phyloP scores from a whole-genome alignment of 1,140 invertebrate genomes.

The Lepidurus apus region DNA sequence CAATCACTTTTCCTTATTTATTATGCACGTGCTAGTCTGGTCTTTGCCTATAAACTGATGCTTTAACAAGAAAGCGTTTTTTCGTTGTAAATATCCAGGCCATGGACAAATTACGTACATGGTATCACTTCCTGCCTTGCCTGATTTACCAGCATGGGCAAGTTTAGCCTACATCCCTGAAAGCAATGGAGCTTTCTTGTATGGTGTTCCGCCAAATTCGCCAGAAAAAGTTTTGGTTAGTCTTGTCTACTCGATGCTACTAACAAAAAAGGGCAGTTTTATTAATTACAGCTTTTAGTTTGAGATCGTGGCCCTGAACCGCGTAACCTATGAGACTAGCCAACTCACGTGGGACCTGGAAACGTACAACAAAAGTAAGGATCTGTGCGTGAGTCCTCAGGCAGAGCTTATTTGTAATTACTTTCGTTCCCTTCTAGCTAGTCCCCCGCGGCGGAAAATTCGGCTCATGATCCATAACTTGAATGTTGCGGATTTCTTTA shows the following conservation, averaged over 20 bases:
- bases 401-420: background rate
- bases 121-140: constrained; percentile 59
- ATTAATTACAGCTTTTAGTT: constrained; percentile 49
- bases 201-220: constrained; percentile 65
- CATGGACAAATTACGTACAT: constrained; percentile 48
- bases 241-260: background rate
- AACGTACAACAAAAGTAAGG: constrained; percentile 43
- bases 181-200: constrained; percentile 67
- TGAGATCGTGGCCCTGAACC: constrained; percentile 69
- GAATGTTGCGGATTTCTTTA: constrained; percentile 75
- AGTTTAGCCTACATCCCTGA: constrained; percentile 68
- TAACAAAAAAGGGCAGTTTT: constrained; percentile 26
- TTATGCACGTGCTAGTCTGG: too few relatives aligned
- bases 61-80: background rate
- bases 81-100: background rate
- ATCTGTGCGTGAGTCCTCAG: background rate
- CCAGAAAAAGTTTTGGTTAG: constrained; percentile 51
- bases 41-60: too few relatives aligned
- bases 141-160: constrained; percentile 78
- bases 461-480: constrained; percentile 83
- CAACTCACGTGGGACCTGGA: constrained; percentile 57
- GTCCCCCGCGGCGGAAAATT: constrained; percentile 63
- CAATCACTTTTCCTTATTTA: too few relatives aligned
- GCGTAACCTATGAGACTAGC: constrained; percentile 67
- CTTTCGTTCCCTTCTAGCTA: background rate